Evolutionary conservation across 2,797 vertebrate genomes (phyloP).

Genomic region (Tachyglossus aculeatus): DNA sequence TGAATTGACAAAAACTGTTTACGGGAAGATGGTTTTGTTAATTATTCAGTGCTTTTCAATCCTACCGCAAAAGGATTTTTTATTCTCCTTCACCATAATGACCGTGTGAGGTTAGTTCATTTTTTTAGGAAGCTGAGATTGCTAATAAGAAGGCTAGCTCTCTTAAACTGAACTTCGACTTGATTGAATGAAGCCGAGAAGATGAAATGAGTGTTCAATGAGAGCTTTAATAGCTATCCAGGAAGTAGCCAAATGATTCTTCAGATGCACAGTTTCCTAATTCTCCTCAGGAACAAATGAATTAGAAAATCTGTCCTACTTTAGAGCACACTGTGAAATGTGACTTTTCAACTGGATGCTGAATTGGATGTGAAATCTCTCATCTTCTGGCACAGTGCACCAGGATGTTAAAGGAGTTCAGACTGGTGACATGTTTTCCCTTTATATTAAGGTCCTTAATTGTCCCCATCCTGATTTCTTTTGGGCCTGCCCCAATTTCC

Average conservation of each 20-base stretch:
- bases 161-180: not conserved
- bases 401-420: too few relatives aligned
- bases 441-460: not conserved
- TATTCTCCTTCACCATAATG: not conserved
- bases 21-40: not conserved
- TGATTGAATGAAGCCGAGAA: not conserved
- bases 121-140: constrained; percentile 2
- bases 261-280: not conserved
- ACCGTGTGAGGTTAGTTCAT: not conserved
- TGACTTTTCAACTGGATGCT: not conserved
- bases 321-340: not conserved
- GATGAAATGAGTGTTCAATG: not conserved
- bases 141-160: constrained; percentile 8
- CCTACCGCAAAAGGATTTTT: not conserved
- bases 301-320: not conserved
- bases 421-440: not conserved
- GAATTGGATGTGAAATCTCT: not conserved
- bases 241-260: not conserved
- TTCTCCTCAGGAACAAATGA: constrained; percentile 11
- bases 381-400: not conserved
- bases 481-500: not conserved
- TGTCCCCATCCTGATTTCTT: not conserved
- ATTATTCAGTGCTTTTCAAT: not conserved
- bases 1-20: not conserved
- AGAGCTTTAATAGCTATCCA: not conserved